Evolutionary conservation across 2,797 vertebrate species (phyloP).

Genomic region (Takifugu ocellatus): DNA sequence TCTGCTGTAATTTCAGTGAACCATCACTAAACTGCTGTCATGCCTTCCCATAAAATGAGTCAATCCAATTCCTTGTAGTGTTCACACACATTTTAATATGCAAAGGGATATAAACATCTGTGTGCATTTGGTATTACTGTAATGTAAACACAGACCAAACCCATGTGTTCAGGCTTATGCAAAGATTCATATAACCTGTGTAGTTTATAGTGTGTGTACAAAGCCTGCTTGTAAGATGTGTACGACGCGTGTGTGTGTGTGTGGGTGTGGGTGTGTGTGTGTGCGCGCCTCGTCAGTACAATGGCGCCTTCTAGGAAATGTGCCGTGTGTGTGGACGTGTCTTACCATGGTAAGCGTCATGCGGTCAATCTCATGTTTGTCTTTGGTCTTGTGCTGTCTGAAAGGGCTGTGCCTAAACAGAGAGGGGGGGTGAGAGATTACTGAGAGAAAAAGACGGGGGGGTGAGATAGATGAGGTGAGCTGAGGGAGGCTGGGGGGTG

Average conservation of each 20-base stretch:
- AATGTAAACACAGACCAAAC: conserved; percentile 26
- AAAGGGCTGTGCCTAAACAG: conserved; percentile 92
- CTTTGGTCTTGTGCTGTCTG: conserved; percentile 99
- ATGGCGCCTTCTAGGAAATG: conserved; percentile 2
- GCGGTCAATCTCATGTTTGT: conserved; percentile 97
- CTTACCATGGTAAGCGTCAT: conserved; percentile 99
- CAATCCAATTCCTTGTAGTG: neutral
- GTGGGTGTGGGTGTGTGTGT: no score
- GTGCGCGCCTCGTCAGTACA: neutral
- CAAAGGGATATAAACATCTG: conserved; percentile 11
- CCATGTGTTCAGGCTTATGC: conserved; percentile 10
- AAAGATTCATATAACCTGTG: conserved; percentile 11
- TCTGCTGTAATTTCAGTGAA: no score
- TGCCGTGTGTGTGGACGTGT: neutral
- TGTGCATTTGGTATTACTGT: conserved; percentile 34
- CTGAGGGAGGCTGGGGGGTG: neutral
- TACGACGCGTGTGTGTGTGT: neutral
- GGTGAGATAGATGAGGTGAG: neutral
- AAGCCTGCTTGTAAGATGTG: conserved; percentile 2
- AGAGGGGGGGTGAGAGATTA: conserved; percentile 3
- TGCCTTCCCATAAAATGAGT: no score
- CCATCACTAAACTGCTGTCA: no score
- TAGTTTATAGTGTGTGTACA: conserved; percentile 15
- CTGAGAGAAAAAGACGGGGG: neutral
- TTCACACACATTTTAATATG: conserved; percentile 9